A percentile compares a stretch with the other conserved stretches of the same genome.
Evolutionary conservation across 2,113 vertebrate species (phyloP).

Genomic region (Sinocyclocheilus rhinocerous): DNA sequence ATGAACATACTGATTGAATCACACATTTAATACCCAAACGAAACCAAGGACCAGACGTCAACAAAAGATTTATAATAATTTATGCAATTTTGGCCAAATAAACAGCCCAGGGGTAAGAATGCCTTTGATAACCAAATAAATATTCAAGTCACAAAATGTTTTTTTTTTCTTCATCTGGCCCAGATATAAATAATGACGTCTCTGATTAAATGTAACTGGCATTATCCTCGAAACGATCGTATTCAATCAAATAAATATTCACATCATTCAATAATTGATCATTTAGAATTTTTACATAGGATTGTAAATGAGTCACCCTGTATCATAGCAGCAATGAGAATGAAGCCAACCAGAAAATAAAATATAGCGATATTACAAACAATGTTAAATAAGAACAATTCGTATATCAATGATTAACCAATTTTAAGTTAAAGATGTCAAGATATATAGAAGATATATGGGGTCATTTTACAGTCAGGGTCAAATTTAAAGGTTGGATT

Average conservation of each 20-base stretch:
- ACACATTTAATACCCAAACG: not conserved
- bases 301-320: conserved; percentile 34
- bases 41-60: not conserved
- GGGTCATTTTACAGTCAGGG: not conserved
- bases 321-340: conserved; percentile 49
- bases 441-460: not conserved
- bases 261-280: not conserved
- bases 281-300: conserved; percentile 3
- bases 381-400: not conserved
- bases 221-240: not conserved
- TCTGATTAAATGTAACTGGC: not conserved
- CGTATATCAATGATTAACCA: not conserved
- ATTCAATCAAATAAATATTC: not conserved
- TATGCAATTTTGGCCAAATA: not conserved
- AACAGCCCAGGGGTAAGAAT: not conserved
- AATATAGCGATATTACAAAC: not conserved
- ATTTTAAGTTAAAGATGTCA: not conserved
- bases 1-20: not conserved
- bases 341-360: conserved; percentile 11
- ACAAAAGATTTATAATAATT: not conserved
- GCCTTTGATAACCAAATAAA: not conserved
- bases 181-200: not conserved
- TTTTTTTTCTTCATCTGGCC: not conserved
- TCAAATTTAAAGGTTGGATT: conserved; percentile 17
- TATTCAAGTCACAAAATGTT: not conserved